Evolutionary conservation across 2,888 invertebrate genomes (phyloP).

Genomic region (Heliconius sara): DNA sequence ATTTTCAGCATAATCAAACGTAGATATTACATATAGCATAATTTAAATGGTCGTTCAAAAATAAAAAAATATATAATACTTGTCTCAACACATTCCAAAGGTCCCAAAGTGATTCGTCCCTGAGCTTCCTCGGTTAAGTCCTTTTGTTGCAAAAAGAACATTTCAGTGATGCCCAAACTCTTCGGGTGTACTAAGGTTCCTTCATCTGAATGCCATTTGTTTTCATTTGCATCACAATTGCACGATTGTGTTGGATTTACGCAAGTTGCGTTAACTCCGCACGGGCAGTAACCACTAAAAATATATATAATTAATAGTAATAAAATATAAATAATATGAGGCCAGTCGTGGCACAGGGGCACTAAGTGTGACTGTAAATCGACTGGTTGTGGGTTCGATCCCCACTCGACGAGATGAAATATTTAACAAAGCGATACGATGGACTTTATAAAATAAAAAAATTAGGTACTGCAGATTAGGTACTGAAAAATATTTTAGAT

Average conservation of each 20-base stretch:
- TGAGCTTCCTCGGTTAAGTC: conserved; percentile 92
- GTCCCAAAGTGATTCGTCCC: conserved; percentile 94
- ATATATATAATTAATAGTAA: background rate
- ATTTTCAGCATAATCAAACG: too few species aligned
- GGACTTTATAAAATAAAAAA: too few species aligned
- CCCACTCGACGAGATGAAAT: too few species aligned
- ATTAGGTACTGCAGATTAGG: too few species aligned
- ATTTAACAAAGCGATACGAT: too few species aligned
- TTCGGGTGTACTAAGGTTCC: conserved; percentile 91
- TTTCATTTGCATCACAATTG: conserved; percentile 95
- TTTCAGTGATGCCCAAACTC: conserved; percentile 94
- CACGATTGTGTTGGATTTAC: conserved; percentile 92
- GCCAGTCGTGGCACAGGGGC: too few species aligned
- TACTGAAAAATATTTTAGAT: too few species aligned
- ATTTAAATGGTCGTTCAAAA: too few species aligned
- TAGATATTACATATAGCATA: too few species aligned
- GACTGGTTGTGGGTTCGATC: too few species aligned
- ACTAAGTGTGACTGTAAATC: too few species aligned
- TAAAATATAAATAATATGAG: background rate
- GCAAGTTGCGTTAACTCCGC: conserved; percentile 91
- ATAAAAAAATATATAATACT: conserved; percentile 84
- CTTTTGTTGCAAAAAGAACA: conserved; percentile 94
- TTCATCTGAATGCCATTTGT: conserved; percentile 95
- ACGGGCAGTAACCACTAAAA: conserved; percentile 88
- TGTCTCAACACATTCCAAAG: conserved; percentile 96